These are phyloP conservation scores for Drosophila pseudotakahashii DNA, from an alignment of 2,888 invertebrate genomes.

Conservation along the genomic window DNA sequence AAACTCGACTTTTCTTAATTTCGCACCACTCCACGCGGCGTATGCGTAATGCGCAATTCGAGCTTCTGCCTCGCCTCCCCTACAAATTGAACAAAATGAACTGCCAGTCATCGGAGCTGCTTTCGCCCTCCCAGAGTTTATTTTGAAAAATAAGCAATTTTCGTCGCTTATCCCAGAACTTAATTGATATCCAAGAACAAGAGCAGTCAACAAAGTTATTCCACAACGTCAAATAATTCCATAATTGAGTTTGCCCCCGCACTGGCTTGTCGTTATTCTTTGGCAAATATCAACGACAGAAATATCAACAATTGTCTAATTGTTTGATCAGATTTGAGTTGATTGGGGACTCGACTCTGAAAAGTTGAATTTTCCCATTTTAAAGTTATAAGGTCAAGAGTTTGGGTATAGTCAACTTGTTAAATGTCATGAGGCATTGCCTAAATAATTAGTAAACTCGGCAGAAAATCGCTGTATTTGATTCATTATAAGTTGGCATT, in stretches of 20 bases:
- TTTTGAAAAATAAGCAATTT: conserved; percentile 35
- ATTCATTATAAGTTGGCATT: conserved; percentile 6
- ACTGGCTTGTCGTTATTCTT: conserved; percentile 9
- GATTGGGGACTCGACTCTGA: conserved; percentile 5
- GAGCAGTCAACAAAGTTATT: conserved; percentile 19
- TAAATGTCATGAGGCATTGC: not conserved
- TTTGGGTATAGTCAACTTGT: not conserved
- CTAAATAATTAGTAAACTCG: conserved; percentile 1
- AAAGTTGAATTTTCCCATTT: conserved; percentile 5
- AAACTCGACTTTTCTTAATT: conserved; percentile 43
- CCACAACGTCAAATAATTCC: conserved; percentile 16
- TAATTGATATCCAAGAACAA: conserved; percentile 23
- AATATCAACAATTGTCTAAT: conserved; percentile 12
- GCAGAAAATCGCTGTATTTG: not conserved
- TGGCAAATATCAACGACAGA: conserved; percentile 24
- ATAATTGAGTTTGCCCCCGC: conserved; percentile 16
- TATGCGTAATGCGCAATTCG: conserved; percentile 47
- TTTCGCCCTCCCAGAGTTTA: not conserved
- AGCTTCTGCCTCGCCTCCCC: not conserved
- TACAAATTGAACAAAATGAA: conserved; percentile 6
- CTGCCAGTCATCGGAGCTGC: conserved; percentile 7
- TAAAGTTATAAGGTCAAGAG: conserved; percentile 4
- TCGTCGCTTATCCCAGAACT: conserved; percentile 25
- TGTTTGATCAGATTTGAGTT: conserved; percentile 16
- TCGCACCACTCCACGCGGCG: conserved; percentile 37